Evolutionary conservation across 2,113 vertebrate genomes (phyloP).

Genomic region (Syngnathus scovelli): DNA sequence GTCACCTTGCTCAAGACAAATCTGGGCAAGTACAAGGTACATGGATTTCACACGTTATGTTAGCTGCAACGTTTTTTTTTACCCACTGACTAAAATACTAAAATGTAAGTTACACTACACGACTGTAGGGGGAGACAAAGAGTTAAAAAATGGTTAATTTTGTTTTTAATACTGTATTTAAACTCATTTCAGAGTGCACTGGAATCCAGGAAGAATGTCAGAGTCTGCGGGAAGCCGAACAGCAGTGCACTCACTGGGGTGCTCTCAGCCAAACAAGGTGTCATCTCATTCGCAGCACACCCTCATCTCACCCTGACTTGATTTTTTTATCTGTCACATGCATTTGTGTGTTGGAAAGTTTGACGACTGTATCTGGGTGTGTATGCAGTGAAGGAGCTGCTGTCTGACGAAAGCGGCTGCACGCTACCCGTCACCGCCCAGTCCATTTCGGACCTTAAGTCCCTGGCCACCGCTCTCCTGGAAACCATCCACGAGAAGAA

Average conservation of each 20-base stretch:
- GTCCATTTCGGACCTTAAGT: conserved; percentile 96
- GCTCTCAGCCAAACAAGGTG: conserved; percentile 95
- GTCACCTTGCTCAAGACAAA: conserved; percentile 86
- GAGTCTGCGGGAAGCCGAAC: conserved; percentile 75
- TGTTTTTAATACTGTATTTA: neutral
- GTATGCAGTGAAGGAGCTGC: conserved; percentile 83
- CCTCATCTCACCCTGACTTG: neutral
- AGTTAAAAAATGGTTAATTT: neutral
- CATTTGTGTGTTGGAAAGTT: neutral
- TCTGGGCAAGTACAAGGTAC: conserved; percentile 87
- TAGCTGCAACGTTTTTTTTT: neutral
- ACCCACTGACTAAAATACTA: neutral
- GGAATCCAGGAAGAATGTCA: conserved; percentile 85
- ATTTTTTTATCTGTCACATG: neutral
- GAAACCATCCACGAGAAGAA: conserved; percentile 98
- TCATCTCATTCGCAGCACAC: neutral
- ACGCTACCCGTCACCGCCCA: conserved; percentile 91
- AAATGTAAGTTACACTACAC: neutral
- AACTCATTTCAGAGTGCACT: conserved; percentile 78
- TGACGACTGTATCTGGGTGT: neutral
- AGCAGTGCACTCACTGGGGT: conserved; percentile 90
- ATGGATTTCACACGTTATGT: neutral
- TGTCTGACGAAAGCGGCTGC: conserved; percentile 88
- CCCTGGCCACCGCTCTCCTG: conserved; percentile 88
- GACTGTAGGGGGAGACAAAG: neutral